These are phyloP conservation scores for Acanthoscelides obtectus DNA, from an alignment of 2,888 invertebrate genomes.

Conservation along the genomic window DNA sequence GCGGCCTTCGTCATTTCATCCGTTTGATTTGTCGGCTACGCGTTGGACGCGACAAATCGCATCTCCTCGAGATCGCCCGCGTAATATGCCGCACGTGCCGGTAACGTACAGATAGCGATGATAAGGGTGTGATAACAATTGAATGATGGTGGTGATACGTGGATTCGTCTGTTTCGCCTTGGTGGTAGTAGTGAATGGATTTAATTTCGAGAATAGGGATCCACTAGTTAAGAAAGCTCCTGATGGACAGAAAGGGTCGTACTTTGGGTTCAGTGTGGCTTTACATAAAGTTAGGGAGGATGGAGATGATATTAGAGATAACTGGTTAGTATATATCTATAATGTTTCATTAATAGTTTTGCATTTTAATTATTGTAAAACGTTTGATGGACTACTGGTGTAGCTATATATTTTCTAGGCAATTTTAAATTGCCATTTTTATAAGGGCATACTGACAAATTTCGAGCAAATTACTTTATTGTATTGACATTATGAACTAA, in stretches of 20 bases:
- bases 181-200: slow-evolving; percentile 22
- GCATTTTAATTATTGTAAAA: neutral
- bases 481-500: too few relatives aligned
- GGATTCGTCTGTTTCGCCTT: neutral
- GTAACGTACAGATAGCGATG: neutral
- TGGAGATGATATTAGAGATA: slow-evolving; percentile 15
- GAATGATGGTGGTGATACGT: neutral
- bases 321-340: slow-evolving; percentile 24
- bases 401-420: too few relatives aligned
- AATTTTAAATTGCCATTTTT: too few relatives aligned
- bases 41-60: neutral
- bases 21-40: neutral
- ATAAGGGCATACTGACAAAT: too few relatives aligned
- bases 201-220: slow-evolving; percentile 35
- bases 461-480: too few relatives aligned
- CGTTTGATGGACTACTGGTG: too few relatives aligned
- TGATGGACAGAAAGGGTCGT: slow-evolving; percentile 25
- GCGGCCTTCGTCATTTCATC: neutral
- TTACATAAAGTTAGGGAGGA: slow-evolving; percentile 28
- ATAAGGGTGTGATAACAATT: neutral
- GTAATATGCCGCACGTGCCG: neutral
- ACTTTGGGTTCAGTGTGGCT: slow-evolving; percentile 39
- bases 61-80: neutral
- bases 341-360: neutral
- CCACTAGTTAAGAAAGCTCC: slow-evolving; percentile 34